Conservation (phyloP, 1,140 invertebrate genomes). For the Drosophila repleta region DNA sequence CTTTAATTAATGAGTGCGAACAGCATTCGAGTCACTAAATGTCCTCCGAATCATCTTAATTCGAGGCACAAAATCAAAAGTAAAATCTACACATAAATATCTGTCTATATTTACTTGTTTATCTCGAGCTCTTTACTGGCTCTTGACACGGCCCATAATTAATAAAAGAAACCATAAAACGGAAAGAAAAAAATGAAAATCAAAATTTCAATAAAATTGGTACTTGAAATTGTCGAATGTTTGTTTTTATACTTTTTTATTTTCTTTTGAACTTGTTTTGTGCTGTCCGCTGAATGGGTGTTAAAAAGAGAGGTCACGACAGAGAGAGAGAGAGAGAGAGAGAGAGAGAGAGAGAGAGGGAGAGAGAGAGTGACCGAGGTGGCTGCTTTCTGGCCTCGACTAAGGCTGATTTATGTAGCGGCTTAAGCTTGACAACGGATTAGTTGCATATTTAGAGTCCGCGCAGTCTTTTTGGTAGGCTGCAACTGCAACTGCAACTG, state of each 20-base stretch:
- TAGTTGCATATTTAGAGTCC: slow-evolving; percentile 63
- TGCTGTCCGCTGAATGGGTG: slow-evolving; percentile 9
- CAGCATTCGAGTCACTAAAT: slow-evolving; percentile 44
- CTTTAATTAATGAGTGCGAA: slow-evolving; percentile 48
- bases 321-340: slow-evolving; percentile 1
- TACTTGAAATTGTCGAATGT: slow-evolving; percentile 63
- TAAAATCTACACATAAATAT: slow-evolving; percentile 5
- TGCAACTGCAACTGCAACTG: slow-evolving; percentile 45
- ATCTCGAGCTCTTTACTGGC: slow-evolving; percentile 42
- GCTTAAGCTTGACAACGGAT: slow-evolving; percentile 73
- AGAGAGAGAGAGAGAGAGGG: slow-evolving; percentile 23
- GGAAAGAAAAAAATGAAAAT: slow-evolving; percentile 15
- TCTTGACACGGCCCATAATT: slow-evolving; percentile 64
- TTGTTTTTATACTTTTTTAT: too few species aligned
- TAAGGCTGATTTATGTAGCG: slow-evolving; percentile 72
- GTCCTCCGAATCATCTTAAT: slow-evolving; percentile 56
- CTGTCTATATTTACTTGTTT: background rate
- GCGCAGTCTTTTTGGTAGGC: slow-evolving; percentile 45
- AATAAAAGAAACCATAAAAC: slow-evolving; percentile 40
- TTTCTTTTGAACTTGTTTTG: slow-evolving; percentile 64
- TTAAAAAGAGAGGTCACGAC: slow-evolving; percentile 16
- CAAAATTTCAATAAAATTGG: slow-evolving; percentile 58
- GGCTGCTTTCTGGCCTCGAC: slow-evolving; percentile 15
- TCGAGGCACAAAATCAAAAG: slow-evolving; percentile 12
- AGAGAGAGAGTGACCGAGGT: slow-evolving; percentile 47